Evolutionary conservation across 2,888 invertebrate genomes (phyloP).

Genomic region (Eumacrocentrus americanus): DNA sequence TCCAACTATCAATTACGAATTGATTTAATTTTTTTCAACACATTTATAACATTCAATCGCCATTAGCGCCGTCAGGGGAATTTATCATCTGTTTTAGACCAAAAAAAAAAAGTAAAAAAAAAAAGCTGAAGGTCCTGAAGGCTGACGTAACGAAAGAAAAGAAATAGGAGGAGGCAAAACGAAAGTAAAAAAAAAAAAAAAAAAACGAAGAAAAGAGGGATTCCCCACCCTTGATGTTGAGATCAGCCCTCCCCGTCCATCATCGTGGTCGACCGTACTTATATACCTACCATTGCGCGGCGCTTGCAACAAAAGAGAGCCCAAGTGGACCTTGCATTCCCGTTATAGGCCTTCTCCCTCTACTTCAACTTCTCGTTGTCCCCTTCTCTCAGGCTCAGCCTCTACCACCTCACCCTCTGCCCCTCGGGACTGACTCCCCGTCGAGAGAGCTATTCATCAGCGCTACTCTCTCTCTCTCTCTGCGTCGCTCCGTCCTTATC

Average conservation of each 20-base stretch:
- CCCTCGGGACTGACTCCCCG: not conserved
- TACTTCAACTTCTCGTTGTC: constrained; percentile 1
- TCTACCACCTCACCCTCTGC: not conserved
- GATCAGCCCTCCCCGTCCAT: constrained; percentile 25
- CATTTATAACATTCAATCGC: no score
- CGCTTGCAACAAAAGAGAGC: not conserved
- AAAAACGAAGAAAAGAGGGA: constrained; percentile 13
- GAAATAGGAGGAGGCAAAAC: not conserved
- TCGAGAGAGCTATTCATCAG: not conserved
- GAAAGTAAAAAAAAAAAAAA: constrained; percentile 5
- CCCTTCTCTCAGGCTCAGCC: not conserved
- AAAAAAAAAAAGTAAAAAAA: no score
- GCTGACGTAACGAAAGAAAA: no score
- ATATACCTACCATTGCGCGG: constrained; percentile 14
- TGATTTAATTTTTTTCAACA: no score
- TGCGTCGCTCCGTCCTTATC: not conserved
- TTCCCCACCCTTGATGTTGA: constrained; percentile 28
- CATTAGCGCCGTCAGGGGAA: no score
- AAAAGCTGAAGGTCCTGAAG: no score
- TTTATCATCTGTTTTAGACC: no score
- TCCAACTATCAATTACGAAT: no score
- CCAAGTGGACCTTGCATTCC: constrained; percentile 12
- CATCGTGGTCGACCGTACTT: constrained; percentile 17
- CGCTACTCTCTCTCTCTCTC: constrained; percentile 9
- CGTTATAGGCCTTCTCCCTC: constrained; percentile 9